phyloP scores from a whole-genome alignment of 2,113 vertebrate species.

The Notothenia coriiceps region DNA sequence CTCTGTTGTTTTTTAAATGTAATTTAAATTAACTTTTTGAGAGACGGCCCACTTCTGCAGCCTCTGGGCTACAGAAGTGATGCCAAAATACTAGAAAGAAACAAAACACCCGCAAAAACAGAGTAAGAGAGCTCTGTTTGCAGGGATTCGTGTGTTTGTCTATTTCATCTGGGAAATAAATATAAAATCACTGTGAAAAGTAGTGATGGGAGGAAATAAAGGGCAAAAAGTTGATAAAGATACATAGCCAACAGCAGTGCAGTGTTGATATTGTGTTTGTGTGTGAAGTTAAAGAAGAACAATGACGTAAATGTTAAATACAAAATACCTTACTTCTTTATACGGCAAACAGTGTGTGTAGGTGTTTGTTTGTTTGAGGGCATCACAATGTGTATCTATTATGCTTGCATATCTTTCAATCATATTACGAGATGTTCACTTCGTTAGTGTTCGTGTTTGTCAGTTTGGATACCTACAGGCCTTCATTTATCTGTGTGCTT shows the following conservation, averaged over 20 bases:
- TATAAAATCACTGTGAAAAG: constrained; percentile 56
- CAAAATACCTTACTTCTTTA: too few species aligned
- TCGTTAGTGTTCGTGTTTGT: constrained; percentile 35
- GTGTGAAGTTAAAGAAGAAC: not conserved
- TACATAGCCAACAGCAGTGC: not conserved
- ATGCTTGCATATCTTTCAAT: constrained; percentile 2
- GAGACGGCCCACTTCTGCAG: not conserved
- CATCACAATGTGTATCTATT: constrained; percentile 1
- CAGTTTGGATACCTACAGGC: constrained; percentile 25
- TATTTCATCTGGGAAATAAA: constrained; percentile 49
- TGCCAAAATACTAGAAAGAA: constrained; percentile 6
- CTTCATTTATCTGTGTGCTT: constrained; percentile 38
- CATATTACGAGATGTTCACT: constrained; percentile 12
- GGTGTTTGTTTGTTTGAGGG: constrained; percentile 9
- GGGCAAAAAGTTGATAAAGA: constrained; percentile 18
- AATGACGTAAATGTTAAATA: too few species aligned
- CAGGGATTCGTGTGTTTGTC: constrained; percentile 2
- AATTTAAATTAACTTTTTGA: constrained; percentile 11
- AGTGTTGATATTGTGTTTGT: not conserved
- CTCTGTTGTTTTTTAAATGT: not conserved
- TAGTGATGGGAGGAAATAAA: constrained; percentile 13
- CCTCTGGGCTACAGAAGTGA: constrained; percentile 15
- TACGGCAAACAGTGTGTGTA: not conserved
- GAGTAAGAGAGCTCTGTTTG: constrained; percentile 13
- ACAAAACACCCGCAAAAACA: not conserved